Conservation (phyloP, 2,888 invertebrate genomes). For the Xanthorhoe designata region DNA sequence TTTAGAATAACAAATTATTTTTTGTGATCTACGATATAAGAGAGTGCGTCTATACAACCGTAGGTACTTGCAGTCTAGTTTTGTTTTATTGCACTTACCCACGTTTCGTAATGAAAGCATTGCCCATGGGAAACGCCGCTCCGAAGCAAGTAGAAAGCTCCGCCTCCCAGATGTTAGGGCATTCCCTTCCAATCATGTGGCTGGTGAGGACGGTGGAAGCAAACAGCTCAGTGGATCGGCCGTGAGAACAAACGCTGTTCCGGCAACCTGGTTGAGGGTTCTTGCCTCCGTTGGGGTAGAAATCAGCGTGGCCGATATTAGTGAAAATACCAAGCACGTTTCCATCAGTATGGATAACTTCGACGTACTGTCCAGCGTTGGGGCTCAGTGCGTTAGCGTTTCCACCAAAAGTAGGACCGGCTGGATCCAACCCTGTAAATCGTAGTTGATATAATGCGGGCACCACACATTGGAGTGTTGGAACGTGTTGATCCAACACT, state of each 20-base stretch:
- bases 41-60: too few species aligned
- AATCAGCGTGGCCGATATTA: conserved; percentile 57
- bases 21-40: not conserved
- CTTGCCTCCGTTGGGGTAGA: conserved; percentile 70
- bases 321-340: conserved; percentile 60
- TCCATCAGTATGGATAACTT: conserved; percentile 69
- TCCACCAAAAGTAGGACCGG: conserved; percentile 62
- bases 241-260: conserved; percentile 64
- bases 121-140: conserved; percentile 58
- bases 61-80: not conserved
- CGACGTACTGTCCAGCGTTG: conserved; percentile 60
- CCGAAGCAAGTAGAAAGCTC: conserved; percentile 53
- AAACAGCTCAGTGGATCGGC: conserved; percentile 58
- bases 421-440: conserved; percentile 64
- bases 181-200: conserved; percentile 58
- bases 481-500: too few species aligned
- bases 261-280: conserved; percentile 67
- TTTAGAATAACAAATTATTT: too few species aligned
- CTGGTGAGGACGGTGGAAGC: conserved; percentile 60
- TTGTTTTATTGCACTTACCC: conserved; percentile 47
- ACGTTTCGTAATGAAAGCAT: conserved; percentile 52
- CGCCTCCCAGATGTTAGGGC: conserved; percentile 53
- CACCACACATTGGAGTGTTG: too few species aligned
- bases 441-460: not conserved
- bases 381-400: conserved; percentile 54